phyloP scores from a whole-genome alignment of 2,888 invertebrate genomes.

The Venusia cambrica region DNA sequence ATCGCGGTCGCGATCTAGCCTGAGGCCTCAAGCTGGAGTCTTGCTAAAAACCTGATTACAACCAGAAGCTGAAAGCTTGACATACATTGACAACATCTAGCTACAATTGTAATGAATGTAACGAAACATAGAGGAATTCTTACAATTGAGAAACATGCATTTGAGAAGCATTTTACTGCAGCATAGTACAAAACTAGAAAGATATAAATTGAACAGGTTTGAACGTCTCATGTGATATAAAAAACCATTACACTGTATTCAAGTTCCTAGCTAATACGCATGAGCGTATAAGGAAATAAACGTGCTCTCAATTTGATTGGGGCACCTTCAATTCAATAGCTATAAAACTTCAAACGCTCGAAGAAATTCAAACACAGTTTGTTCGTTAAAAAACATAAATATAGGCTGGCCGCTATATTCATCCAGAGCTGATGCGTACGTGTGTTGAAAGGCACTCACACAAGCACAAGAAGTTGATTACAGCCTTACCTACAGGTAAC shows the following conservation, averaged over 20 bases:
- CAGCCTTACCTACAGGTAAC: too few relatives aligned
- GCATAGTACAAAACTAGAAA: slow-evolving; percentile 2
- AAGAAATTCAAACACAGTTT: slow-evolving; percentile 42
- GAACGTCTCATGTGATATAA: too few relatives aligned
- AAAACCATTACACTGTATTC: neutral
- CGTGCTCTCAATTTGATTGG: slow-evolving; percentile 13
- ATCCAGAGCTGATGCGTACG: slow-evolving; percentile 41
- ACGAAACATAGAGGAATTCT: slow-evolving; percentile 1
- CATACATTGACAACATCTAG: slow-evolving; percentile 25
- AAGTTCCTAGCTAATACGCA: neutral
- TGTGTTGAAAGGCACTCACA: slow-evolving; percentile 50
- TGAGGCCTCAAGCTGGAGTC: slow-evolving; percentile 35
- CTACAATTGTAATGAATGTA: too few relatives aligned
- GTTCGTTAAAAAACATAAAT: slow-evolving; percentile 27
- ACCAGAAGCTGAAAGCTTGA: slow-evolving; percentile 25
- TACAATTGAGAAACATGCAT: too few relatives aligned
- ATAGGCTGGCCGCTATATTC: slow-evolving; percentile 32
- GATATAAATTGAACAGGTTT: slow-evolving; percentile 1
- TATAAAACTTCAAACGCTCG: slow-evolving; percentile 26
- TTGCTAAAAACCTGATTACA: slow-evolving; percentile 24
- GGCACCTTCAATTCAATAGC: slow-evolving; percentile 22
- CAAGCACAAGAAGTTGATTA: slow-evolving; percentile 54
- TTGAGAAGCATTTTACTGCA: too few relatives aligned
- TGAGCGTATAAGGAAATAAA: neutral
- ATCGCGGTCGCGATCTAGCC: slow-evolving; percentile 36